Percentiles rank a stretch among this genome's conserved stretches.
These are phyloP conservation scores for Neosilurus mollespiculum DNA, from an alignment of 2,797 vertebrate species.

Conservation along the genomic window DNA sequence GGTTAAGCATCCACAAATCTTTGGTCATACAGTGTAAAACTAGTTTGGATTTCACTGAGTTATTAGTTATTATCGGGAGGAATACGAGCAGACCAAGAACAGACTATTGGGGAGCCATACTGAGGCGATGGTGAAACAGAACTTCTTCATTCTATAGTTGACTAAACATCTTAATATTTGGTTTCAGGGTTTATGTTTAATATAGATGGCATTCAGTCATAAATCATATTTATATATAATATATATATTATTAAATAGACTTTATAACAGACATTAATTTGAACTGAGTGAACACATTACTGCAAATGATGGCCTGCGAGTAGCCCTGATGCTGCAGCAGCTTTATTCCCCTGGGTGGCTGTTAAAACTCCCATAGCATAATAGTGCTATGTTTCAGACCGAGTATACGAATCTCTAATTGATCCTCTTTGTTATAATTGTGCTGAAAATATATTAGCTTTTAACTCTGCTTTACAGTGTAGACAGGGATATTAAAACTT, in stretches of 20 bases:
- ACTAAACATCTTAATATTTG: neutral
- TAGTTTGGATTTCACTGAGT: neutral
- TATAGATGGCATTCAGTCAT: neutral
- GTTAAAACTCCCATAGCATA: neutral
- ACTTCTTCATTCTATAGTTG: neutral
- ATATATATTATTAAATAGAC: neutral
- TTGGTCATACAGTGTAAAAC: neutral
- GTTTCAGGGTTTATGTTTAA: neutral
- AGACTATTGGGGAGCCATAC: neutral
- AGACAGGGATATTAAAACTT: neutral
- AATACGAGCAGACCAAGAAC: neutral
- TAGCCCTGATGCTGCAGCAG: neutral
- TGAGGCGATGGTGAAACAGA: neutral
- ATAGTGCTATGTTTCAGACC: neutral
- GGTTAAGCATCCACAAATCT: neutral
- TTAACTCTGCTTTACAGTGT: neutral
- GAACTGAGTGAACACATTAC: neutral
- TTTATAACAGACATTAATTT: neutral
- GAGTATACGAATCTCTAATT: neutral
- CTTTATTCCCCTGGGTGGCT: neutral
- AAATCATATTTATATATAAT: neutral
- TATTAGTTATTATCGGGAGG: neutral
- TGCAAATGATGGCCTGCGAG: neutral
- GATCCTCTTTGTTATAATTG: neutral
- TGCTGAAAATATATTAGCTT: neutral